Evolutionary conservation across 2,113 vertebrate species (phyloP).

Genomic region (Chamaea fasciata): DNA sequence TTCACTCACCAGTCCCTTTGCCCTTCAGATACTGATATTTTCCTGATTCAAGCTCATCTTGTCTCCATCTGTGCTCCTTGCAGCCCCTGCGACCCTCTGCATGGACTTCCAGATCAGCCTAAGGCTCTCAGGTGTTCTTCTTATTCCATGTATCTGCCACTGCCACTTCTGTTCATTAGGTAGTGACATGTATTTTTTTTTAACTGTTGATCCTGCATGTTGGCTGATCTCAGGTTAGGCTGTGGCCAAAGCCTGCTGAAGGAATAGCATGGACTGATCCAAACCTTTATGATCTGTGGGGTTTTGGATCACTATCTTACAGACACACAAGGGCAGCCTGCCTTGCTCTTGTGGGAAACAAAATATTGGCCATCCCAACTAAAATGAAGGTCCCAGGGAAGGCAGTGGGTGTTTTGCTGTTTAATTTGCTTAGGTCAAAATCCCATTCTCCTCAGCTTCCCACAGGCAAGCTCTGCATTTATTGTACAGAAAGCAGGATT

Average conservation of each 20-base stretch:
- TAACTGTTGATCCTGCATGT: not conserved
- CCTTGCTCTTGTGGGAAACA: not conserved
- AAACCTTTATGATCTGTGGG: not conserved
- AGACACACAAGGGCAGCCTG: not conserved
- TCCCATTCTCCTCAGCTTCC: not conserved
- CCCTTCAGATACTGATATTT: not conserved
- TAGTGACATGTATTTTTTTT: not conserved
- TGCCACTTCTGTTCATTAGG: not conserved
- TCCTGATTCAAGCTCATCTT: not conserved
- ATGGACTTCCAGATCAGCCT: not conserved
- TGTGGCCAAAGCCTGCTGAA: not conserved
- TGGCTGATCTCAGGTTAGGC: not conserved
- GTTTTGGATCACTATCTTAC: not conserved
- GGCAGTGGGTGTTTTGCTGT: not conserved
- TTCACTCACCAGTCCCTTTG: not conserved
- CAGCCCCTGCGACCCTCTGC: not conserved
- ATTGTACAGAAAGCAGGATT: not conserved
- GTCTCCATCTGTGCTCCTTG: not conserved
- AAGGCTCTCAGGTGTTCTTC: not conserved
- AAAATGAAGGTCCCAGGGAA: not conserved
- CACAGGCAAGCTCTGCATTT: not conserved
- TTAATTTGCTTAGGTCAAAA: not conserved
- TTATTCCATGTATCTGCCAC: not conserved
- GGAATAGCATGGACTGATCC: not conserved
- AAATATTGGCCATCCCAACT: not conserved